phyloP scores from a whole-genome alignment of 2,113 vertebrate genomes.

The Hipposideros armiger region DNA sequence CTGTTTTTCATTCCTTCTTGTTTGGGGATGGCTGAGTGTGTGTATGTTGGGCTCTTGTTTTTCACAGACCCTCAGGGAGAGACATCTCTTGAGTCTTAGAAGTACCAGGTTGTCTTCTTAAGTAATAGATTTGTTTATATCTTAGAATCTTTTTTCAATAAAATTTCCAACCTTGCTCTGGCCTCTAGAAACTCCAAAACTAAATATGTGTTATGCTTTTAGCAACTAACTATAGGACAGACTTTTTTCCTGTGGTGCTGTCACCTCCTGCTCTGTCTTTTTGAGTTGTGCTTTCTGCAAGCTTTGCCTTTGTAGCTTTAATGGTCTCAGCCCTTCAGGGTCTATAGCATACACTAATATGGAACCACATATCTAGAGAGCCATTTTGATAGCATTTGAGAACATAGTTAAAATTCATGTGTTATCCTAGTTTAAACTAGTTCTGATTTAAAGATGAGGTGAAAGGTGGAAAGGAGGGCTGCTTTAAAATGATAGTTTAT shows the following conservation, averaged over 20 bases:
- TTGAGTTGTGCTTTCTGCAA: neutral
- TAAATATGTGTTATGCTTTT: neutral
- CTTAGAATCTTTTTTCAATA: neutral
- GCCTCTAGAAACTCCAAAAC: neutral
- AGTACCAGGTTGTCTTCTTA: neutral
- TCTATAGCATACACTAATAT: accelerated
- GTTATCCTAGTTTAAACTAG: neutral
- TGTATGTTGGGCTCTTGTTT: neutral
- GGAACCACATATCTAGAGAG: neutral
- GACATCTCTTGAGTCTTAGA: neutral
- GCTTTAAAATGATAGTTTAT: neutral
- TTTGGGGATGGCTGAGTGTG: neutral
- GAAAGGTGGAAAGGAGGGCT: neutral
- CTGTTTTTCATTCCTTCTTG: neutral
- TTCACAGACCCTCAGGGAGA: neutral
- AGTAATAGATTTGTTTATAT: neutral
- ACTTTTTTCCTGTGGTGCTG: neutral
- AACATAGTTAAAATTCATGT: neutral
- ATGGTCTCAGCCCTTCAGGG: neutral
- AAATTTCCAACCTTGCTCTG: neutral
- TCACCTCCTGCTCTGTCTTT: neutral
- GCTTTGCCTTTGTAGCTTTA: neutral
- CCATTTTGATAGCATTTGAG: neutral
- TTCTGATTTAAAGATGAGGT: neutral
- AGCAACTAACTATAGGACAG: neutral